Evolutionary conservation across 2,888 invertebrate species (phyloP).

Genomic region (Cepaea hortensis): DNA sequence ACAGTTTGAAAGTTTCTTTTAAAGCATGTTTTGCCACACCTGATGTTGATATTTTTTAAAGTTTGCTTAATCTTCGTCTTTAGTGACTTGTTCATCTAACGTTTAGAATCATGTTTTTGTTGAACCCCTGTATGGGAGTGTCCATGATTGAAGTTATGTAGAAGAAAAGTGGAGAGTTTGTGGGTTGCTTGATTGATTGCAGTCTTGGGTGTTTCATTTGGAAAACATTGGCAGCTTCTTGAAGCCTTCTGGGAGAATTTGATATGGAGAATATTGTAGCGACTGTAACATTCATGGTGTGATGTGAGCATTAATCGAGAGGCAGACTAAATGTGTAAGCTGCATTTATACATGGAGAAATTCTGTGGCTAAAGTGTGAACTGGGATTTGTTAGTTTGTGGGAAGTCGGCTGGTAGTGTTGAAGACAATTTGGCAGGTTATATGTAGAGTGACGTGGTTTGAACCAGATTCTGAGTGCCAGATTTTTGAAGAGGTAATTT

Average conservation of each 20-base stretch:
- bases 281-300: background rate
- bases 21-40: background rate
- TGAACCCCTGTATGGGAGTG: background rate
- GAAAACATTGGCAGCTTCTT: background rate
- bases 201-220: background rate
- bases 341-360: background rate
- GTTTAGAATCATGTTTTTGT: too few relatives aligned
- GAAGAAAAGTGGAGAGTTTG: background rate
- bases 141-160: background rate
- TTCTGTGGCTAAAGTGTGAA: background rate
- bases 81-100: too few relatives aligned
- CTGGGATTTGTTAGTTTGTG: conserved; percentile 36
- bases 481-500: background rate
- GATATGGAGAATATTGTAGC: background rate
- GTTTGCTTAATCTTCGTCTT: background rate
- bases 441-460: background rate
- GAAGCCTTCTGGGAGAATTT: background rate
- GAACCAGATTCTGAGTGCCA: conserved; percentile 6
- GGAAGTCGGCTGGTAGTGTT: conserved; percentile 16
- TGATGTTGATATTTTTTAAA: background rate
- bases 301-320: background rate
- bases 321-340: background rate
- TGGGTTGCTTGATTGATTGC: conserved; percentile 44
- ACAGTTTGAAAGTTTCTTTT: background rate
- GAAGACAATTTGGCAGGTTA: background rate